These are phyloP conservation scores for Nymphalis io DNA, from an alignment of 1,140 invertebrate genomes.

Conservation along the genomic window DNA sequence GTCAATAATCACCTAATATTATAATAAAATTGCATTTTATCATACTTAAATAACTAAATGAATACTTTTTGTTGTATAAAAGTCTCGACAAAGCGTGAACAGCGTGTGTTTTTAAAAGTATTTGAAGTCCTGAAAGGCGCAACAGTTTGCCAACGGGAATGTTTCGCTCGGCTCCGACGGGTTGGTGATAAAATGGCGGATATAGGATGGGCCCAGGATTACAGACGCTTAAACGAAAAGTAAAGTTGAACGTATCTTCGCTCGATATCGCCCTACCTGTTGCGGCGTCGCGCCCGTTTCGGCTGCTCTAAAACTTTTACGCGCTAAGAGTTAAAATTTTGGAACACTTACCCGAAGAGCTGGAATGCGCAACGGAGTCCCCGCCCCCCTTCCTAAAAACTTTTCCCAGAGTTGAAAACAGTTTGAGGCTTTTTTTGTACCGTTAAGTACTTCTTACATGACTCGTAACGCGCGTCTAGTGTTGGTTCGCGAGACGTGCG, in stretches of 20 bases:
- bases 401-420: constrained; percentile 63
- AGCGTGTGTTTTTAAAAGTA: neutral
- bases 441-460: constrained; percentile 39
- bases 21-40: neutral
- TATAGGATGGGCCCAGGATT: constrained; percentile 52
- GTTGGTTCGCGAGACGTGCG: constrained; percentile 44
- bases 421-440: constrained; percentile 60
- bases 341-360: constrained; percentile 56
- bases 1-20: neutral
- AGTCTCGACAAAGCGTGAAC: neutral
- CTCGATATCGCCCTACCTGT: constrained; percentile 67
- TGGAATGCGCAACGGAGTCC: constrained; percentile 46
- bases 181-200: constrained; percentile 58
- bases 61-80: neutral
- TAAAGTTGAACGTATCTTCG: constrained; percentile 61
- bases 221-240: constrained; percentile 57
- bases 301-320: constrained; percentile 56
- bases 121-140: constrained; percentile 20
- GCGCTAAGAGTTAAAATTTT: constrained; percentile 42
- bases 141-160: constrained; percentile 34
- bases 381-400: constrained; percentile 55
- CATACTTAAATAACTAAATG: neutral
- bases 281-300: constrained; percentile 57
- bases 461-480: constrained; percentile 47
- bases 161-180: constrained; percentile 5